Evolutionary conservation across 2,888 invertebrate species (phyloP).

Genomic region (Pasiphila rectangulata): DNA sequence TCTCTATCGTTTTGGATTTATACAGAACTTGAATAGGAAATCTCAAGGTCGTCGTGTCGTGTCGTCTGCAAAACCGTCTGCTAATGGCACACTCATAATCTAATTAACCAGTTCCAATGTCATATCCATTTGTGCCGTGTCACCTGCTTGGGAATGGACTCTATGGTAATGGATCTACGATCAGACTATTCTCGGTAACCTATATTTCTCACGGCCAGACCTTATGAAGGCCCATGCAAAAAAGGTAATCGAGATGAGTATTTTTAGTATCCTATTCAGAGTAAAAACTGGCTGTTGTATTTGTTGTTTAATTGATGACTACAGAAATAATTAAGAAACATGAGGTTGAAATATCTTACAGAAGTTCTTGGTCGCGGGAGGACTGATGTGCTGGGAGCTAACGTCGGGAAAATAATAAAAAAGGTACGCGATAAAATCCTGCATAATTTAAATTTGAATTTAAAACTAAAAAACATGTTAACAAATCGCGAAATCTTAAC

Average conservation of each 20-base stretch:
- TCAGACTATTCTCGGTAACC: constrained; percentile 15
- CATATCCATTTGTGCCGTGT: constrained; percentile 32
- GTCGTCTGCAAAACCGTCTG: constrained; percentile 15
- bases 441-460: too few relatives aligned
- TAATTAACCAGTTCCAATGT: constrained; percentile 37
- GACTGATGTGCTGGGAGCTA: too few relatives aligned
- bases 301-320: not conserved
- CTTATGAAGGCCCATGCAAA: not conserved
- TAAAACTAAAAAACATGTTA: too few relatives aligned
- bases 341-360: too few relatives aligned
- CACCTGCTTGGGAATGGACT: constrained; percentile 26
- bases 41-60: constrained; percentile 1
- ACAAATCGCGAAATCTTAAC: too few relatives aligned
- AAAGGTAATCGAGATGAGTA: not conserved
- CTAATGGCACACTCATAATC: constrained; percentile 30
- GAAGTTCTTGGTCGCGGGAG: too few relatives aligned
- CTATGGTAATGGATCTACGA: constrained; percentile 12
- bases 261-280: not conserved
- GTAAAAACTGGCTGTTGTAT: not conserved
- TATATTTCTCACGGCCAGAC: constrained; percentile 22
- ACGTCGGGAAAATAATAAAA: too few relatives aligned
- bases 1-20: too few relatives aligned
- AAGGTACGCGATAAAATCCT: too few relatives aligned
- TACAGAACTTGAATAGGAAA: too few relatives aligned
- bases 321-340: too few relatives aligned